phyloP scores from a whole-genome alignment of 2,797 vertebrate species.

The Chelon labrosus region DNA sequence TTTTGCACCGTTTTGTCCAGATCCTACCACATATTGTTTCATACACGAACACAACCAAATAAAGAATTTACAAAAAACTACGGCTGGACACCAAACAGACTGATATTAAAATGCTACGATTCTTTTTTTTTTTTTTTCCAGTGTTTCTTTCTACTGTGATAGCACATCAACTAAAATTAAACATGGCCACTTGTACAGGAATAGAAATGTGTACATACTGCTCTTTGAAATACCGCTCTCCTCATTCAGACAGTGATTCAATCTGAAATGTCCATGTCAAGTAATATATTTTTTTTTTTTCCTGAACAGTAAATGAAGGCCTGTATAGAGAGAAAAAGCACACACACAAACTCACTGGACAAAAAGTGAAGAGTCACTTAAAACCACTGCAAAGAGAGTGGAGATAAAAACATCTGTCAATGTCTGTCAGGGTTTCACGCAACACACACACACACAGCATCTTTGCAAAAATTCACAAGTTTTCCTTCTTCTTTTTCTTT shows the following conservation, averaged over 20 bases:
- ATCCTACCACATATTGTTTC: constrained; percentile 66
- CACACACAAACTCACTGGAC: constrained; percentile 72
- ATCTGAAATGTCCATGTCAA: constrained; percentile 59
- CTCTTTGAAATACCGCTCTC: constrained; percentile 48
- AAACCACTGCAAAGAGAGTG: constrained; percentile 73
- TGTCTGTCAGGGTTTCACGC: constrained; percentile 50
- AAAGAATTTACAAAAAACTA: constrained; percentile 78
- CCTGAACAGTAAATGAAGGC: constrained; percentile 76
- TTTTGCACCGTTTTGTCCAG: constrained; percentile 57
- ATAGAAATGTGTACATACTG: constrained; percentile 68
- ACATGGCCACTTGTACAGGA: constrained; percentile 64
- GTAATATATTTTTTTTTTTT: constrained; percentile 59
- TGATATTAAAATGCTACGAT: constrained; percentile 77
- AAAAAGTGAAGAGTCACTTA: constrained; percentile 72
- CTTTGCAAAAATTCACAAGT: constrained; percentile 69
- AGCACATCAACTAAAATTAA: constrained; percentile 73
- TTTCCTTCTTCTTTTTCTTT: constrained; percentile 42
- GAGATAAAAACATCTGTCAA: constrained; percentile 65
- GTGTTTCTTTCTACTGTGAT: constrained; percentile 62
- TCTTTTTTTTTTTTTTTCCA: constrained; percentile 59
- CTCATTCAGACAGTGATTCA: constrained; percentile 52
- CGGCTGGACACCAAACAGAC: constrained; percentile 77
- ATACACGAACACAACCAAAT: constrained; percentile 76
- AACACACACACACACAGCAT: constrained; percentile 66
- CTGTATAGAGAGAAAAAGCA: constrained; percentile 69